Conservation (phyloP, 2,113 vertebrate species). For the Ammodytes dubius region DNA sequence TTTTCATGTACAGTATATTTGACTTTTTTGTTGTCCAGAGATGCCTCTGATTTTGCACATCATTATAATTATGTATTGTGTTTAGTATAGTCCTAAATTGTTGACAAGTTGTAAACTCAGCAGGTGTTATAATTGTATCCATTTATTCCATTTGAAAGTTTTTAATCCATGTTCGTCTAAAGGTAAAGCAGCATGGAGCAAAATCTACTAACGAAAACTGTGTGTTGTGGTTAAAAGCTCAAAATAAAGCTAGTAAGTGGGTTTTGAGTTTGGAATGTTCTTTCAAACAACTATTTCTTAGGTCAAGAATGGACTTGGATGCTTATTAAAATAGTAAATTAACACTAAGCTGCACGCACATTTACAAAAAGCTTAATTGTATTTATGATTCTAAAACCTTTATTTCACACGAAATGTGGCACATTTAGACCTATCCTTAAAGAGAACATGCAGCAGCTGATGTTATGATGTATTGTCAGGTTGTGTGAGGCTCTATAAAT, state of each 20-base stretch:
- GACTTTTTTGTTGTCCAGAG: neutral
- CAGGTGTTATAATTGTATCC: neutral
- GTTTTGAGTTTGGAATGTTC: neutral
- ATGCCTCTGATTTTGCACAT: neutral
- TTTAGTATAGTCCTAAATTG: neutral
- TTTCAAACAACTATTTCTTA: neutral
- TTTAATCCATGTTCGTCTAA: neutral
- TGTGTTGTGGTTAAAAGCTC: neutral
- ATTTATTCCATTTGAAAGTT: neutral
- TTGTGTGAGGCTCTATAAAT: slow-evolving; percentile 52
- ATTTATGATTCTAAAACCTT: neutral
- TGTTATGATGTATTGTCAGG: slow-evolving; percentile 37
- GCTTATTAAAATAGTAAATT: neutral
- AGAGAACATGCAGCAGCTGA: neutral
- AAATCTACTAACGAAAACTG: neutral
- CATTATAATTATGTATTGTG: neutral
- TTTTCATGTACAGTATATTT: neutral
- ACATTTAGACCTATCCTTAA: slow-evolving; percentile 4
- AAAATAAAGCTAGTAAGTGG: neutral
- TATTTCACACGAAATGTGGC: neutral
- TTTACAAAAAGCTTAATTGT: neutral
- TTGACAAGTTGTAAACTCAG: neutral
- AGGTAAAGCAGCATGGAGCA: neutral
- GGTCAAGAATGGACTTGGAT: neutral
- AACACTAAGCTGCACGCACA: neutral